A percentile compares a stretch with the other conserved stretches of the same genome.
These are phyloP conservation scores for Urocitellus parryii DNA, from an alignment of 2,113 vertebrate species.

Conservation along the genomic window DNA sequence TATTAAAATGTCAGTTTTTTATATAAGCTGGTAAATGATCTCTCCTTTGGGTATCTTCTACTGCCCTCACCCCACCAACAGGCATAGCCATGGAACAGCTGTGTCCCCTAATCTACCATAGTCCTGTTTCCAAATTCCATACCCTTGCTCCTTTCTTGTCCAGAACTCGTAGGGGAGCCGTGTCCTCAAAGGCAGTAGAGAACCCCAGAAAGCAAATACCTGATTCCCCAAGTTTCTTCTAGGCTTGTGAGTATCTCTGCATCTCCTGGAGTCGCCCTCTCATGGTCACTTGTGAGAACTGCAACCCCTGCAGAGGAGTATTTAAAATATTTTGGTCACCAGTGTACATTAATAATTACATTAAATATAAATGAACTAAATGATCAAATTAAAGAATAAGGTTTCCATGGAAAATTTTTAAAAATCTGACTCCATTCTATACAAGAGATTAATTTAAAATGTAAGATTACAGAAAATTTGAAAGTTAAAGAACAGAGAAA, in stretches of 20 bases:
- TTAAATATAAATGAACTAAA: slow-evolving; percentile 52
- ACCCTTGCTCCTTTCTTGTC: background rate
- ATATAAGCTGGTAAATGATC: background rate
- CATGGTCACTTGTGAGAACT: slow-evolving; percentile 22
- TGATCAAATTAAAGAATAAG: background rate
- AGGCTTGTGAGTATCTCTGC: background rate
- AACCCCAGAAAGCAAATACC: background rate
- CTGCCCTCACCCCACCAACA: background rate
- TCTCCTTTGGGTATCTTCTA: background rate
- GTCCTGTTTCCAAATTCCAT: background rate
- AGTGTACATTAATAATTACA: background rate
- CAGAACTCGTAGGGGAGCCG: background rate
- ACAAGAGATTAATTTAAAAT: background rate
- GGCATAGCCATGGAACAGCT: background rate
- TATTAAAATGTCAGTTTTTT: background rate
- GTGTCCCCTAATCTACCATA: background rate
- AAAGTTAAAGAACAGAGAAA: background rate
- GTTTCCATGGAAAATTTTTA: background rate
- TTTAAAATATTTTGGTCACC: background rate
- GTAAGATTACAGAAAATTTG: background rate
- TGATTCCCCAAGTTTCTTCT: background rate
- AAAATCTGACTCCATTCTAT: background rate
- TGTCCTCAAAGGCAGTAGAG: background rate
- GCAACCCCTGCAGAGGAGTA: background rate
- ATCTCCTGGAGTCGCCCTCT: background rate